These are phyloP conservation scores for Lucinisca nassula DNA, from an alignment of 2,888 invertebrate species.

Conservation along the genomic window DNA sequence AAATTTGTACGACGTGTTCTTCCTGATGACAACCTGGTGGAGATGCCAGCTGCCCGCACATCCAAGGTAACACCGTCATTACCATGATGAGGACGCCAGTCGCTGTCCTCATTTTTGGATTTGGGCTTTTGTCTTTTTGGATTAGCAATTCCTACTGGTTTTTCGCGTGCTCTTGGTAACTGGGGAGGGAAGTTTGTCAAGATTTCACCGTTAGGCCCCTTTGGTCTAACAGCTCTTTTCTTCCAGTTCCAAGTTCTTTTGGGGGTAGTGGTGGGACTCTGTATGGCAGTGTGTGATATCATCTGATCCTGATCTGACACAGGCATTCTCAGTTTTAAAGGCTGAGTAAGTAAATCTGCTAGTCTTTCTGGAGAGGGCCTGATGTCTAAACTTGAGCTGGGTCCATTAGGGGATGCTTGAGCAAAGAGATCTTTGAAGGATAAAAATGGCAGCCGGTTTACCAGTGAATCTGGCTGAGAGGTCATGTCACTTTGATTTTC, in stretches of 20 bases:
- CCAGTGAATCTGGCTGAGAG: slow-evolving; percentile 48
- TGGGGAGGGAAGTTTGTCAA: background rate
- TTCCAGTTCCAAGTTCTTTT: slow-evolving; percentile 64
- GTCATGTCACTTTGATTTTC: background rate
- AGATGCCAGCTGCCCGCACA: background rate
- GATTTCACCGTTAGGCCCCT: slow-evolving; percentile 39
- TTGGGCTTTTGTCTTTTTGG: slow-evolving; percentile 5
- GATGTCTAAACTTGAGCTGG: background rate
- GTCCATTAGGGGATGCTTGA: slow-evolving; percentile 22
- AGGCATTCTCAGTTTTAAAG: background rate
- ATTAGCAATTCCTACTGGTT: slow-evolving; percentile 2
- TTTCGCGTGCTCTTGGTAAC: background rate
- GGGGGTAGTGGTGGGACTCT: too few relatives aligned
- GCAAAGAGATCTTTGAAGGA: slow-evolving; percentile 68
- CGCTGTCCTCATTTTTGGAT: slow-evolving; percentile 25
- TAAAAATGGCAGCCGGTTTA: slow-evolving; percentile 63
- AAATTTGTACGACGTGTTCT: slow-evolving; percentile 54
- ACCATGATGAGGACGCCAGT: slow-evolving; percentile 35
- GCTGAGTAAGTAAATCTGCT: background rate
- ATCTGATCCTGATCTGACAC: background rate
- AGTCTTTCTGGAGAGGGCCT: slow-evolving; percentile 16
- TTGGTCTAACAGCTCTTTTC: slow-evolving; percentile 57
- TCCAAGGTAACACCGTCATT: background rate
- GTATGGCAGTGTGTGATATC: background rate
- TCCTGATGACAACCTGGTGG: slow-evolving; percentile 45